phyloP scores from a whole-genome alignment of 2,888 invertebrate species.

The Leptopilina syphax region DNA sequence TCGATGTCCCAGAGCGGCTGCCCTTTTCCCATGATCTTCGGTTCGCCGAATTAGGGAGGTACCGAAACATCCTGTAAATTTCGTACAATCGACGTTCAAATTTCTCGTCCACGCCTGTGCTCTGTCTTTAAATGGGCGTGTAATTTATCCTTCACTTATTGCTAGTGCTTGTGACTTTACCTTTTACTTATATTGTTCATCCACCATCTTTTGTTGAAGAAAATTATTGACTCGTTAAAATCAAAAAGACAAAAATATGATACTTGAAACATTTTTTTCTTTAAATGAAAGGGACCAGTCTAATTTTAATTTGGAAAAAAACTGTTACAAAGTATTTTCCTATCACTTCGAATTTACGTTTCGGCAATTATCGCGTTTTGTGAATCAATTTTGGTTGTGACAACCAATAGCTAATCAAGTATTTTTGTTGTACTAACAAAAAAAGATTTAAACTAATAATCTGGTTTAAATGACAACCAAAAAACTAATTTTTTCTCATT shows the following conservation, averaged over 20 bases:
- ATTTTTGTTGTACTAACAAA: too few relatives aligned
- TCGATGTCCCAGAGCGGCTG: slow-evolving; percentile 59
- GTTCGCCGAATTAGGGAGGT: slow-evolving; percentile 59
- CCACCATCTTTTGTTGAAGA: slow-evolving; percentile 13
- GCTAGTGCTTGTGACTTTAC: slow-evolving; percentile 25
- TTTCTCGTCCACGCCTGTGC: slow-evolving; percentile 38
- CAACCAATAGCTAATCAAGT: too few relatives aligned
- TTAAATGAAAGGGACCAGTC: neutral
- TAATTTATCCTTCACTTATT: slow-evolving; percentile 36
- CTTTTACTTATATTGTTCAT: neutral
- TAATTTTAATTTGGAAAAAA: neutral
- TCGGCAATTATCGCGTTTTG: neutral
- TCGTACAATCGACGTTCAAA: slow-evolving; percentile 51
- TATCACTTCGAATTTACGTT: neutral
- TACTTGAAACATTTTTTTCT: neutral
- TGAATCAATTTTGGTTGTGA: neutral
- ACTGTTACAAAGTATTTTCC: neutral
- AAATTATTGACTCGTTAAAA: slow-evolving; percentile 31
- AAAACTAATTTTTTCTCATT: too few relatives aligned
- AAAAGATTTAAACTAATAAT: too few relatives aligned
- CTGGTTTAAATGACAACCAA: too few relatives aligned
- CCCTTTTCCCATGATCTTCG: slow-evolving; percentile 60
- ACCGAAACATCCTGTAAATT: slow-evolving; percentile 53
- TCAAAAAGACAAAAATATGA: slow-evolving; percentile 12
- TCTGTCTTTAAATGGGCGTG: slow-evolving; percentile 37